Conservation (phyloP, 2,113 vertebrate species). For the Vulpes ferrilata region DNA sequence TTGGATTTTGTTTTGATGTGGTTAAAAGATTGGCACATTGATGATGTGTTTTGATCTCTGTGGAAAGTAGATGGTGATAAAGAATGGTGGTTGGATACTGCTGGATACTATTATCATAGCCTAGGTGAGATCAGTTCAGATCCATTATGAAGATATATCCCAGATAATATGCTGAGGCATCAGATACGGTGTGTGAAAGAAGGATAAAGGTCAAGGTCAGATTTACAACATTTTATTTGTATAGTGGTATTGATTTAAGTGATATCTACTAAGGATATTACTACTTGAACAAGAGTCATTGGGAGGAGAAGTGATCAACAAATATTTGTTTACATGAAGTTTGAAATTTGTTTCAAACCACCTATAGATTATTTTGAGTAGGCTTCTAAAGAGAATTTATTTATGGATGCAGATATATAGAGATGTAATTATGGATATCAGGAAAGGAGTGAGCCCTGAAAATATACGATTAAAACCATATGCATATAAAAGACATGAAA, state of each 20-base stretch:
- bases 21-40: not conserved
- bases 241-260: not conserved
- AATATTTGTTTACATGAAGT: not conserved
- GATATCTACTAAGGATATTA: not conserved
- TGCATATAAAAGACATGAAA: not conserved
- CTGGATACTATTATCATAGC: not conserved
- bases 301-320: not conserved
- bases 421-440: not conserved
- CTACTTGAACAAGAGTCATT: not conserved
- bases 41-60: not conserved
- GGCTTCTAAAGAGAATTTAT: not conserved
- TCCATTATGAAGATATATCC: not conserved
- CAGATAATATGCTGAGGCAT: not conserved
- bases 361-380: not conserved
- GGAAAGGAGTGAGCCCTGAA: not conserved
- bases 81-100: not conserved
- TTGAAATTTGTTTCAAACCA: not conserved
- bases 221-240: not conserved
- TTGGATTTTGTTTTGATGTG: not conserved
- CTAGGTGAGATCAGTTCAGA: not conserved
- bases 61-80: not conserved
- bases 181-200: not conserved
- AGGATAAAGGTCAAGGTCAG: not conserved
- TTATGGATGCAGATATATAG: not conserved
- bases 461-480: not conserved